Conservation (phyloP, 2,888 invertebrate species). For the Resseliella maxima region DNA sequence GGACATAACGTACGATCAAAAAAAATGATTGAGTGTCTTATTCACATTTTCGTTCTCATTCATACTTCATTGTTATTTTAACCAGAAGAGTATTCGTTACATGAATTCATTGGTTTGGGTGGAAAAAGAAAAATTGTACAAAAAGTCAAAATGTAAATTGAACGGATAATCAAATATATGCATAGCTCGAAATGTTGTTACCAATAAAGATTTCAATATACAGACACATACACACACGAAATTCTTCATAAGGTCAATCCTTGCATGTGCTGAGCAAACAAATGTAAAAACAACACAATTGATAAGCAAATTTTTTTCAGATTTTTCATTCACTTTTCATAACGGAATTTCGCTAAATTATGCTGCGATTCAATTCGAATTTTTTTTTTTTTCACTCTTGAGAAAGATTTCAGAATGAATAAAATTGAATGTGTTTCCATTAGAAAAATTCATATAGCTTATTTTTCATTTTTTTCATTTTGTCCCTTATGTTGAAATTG, state of each 20-base stretch:
- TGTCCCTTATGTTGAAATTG: neutral
- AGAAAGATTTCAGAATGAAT: neutral
- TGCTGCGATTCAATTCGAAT: neutral
- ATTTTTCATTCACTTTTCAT: neutral
- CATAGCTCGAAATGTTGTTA: neutral
- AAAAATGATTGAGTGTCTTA: constrained; percentile 28
- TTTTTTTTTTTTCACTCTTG: neutral
- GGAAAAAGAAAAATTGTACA: neutral
- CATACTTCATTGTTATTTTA: neutral
- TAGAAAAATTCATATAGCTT: constrained; percentile 19
- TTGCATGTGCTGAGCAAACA: neutral
- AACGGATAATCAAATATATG: constrained; percentile 4
- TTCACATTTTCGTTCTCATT: neutral
- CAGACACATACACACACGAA: neutral
- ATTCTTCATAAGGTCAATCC: neutral
- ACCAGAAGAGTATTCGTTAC: neutral
- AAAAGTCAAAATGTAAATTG: neutral
- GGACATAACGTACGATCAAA: constrained; percentile 9
- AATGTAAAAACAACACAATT: constrained; percentile 9
- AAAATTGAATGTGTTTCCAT: constrained; percentile 28
- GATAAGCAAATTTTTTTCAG: neutral
- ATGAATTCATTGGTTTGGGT: neutral
- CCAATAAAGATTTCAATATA: constrained; percentile 19
- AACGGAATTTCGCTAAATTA: neutral
- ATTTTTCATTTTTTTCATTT: neutral